phyloP scores from a whole-genome alignment of 2,113 vertebrate species.

The Stegostoma tigrinum region DNA sequence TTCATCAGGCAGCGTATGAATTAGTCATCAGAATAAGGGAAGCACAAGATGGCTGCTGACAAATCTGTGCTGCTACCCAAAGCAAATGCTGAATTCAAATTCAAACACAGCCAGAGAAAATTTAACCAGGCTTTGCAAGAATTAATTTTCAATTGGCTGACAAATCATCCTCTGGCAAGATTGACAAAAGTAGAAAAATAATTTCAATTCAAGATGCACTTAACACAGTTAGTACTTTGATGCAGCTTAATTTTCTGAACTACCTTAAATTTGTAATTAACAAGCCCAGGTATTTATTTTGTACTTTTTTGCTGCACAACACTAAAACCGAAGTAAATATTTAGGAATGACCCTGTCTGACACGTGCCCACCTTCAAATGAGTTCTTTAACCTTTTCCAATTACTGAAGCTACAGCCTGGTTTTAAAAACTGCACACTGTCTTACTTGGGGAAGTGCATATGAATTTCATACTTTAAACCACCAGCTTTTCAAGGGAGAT shows the following conservation, averaged over 20 bases:
- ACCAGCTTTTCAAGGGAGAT: background rate
- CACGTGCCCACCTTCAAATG: background rate
- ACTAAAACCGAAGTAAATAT: background rate
- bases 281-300: background rate
- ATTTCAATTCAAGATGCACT: slow-evolving; percentile 27
- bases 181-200: background rate
- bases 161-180: slow-evolving; percentile 7
- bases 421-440: background rate
- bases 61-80: background rate
- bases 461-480: background rate
- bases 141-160: slow-evolving; percentile 14
- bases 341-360: background rate
- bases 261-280: background rate
- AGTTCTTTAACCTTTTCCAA: background rate
- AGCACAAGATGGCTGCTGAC: background rate
- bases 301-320: background rate
- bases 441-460: too few relatives aligned
- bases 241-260: background rate
- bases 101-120: background rate
- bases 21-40: background rate
- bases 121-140: background rate
- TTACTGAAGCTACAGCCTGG: background rate
- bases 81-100: background rate
- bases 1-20: background rate
- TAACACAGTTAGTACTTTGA: background rate